These are phyloP conservation scores for Toxotes lorentzi DNA, from an alignment of 2,797 vertebrate species.

Conservation along the genomic window DNA sequence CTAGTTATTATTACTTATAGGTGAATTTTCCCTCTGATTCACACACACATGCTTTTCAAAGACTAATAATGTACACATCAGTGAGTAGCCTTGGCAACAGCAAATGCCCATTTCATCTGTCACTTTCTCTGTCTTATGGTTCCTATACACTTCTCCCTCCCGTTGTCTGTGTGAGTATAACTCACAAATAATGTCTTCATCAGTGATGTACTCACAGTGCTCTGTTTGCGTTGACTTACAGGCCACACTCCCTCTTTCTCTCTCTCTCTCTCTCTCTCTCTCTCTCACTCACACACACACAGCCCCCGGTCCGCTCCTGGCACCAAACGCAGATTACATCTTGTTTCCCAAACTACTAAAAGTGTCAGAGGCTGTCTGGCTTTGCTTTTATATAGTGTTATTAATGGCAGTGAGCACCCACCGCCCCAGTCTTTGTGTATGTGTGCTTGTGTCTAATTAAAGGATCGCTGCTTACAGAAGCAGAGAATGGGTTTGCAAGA, in stretches of 20 bases:
- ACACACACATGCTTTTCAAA: slow-evolving; percentile 41
- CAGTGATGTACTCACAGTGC: slow-evolving; percentile 77
- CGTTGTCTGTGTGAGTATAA: slow-evolving; percentile 75
- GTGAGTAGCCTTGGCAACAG: slow-evolving; percentile 56
- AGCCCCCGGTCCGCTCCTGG: slow-evolving; percentile 81
- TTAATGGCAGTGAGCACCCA: slow-evolving; percentile 83
- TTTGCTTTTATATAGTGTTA: slow-evolving; percentile 88
- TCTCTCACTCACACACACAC: slow-evolving; percentile 53
- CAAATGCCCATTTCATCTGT: slow-evolving; percentile 61
- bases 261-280: slow-evolving; percentile 65
- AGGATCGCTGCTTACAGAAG: slow-evolving; percentile 83
- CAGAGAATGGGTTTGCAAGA: slow-evolving; percentile 84
- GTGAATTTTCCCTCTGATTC: slow-evolving; percentile 24
- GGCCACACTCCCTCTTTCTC: slow-evolving; percentile 74
- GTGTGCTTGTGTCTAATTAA: slow-evolving; percentile 85
- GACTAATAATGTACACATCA: slow-evolving; percentile 61
- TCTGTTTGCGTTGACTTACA: slow-evolving; percentile 83
- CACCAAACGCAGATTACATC: slow-evolving; percentile 86
- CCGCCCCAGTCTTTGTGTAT: slow-evolving; percentile 73
- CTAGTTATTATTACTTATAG: slow-evolving; percentile 13
- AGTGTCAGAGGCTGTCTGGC: slow-evolving; percentile 87
- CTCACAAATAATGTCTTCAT: slow-evolving; percentile 82
- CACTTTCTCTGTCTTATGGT: slow-evolving; percentile 65
- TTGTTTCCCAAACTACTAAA: slow-evolving; percentile 89
- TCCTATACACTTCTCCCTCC: slow-evolving; percentile 66